phyloP scores from a whole-genome alignment of 2,113 vertebrate species.

The Ochotona curzoniae region DNA sequence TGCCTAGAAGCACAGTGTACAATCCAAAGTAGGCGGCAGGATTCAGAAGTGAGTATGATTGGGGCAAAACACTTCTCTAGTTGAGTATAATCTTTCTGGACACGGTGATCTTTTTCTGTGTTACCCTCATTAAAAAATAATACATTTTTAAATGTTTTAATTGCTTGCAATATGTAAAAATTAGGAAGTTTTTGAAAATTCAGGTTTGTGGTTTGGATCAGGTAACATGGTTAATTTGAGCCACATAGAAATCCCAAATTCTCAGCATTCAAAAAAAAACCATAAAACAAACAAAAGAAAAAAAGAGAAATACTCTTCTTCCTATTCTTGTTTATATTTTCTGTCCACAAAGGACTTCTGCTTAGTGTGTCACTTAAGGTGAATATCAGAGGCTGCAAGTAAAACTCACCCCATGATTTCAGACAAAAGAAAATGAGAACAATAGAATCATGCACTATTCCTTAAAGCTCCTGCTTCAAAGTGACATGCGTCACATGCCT shows the following conservation, averaged over 20 bases:
- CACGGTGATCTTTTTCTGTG: background rate
- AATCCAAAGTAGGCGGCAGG: background rate
- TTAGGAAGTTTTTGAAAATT: background rate
- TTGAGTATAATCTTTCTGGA: background rate
- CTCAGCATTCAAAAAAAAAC: background rate
- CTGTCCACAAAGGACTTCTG: background rate
- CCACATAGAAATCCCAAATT: background rate
- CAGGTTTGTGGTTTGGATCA: background rate
- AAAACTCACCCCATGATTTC: background rate
- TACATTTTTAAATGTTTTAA: background rate
- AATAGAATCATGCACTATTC: background rate
- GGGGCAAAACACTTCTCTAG: background rate
- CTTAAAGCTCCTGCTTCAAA: background rate
- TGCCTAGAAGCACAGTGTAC: background rate
- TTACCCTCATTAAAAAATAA: background rate
- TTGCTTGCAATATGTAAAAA: background rate
- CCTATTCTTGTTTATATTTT: background rate
- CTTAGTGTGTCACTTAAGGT: background rate
- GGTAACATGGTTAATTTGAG: background rate
- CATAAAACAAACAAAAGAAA: no score
- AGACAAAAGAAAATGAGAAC: constrained; percentile 3
- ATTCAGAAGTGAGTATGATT: background rate
- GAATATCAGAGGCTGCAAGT: background rate
- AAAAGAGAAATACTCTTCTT: no score
- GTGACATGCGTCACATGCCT: background rate